phyloP scores from a whole-genome alignment of 2,888 invertebrate species.

The Lepidocyrtoides sp. region DNA sequence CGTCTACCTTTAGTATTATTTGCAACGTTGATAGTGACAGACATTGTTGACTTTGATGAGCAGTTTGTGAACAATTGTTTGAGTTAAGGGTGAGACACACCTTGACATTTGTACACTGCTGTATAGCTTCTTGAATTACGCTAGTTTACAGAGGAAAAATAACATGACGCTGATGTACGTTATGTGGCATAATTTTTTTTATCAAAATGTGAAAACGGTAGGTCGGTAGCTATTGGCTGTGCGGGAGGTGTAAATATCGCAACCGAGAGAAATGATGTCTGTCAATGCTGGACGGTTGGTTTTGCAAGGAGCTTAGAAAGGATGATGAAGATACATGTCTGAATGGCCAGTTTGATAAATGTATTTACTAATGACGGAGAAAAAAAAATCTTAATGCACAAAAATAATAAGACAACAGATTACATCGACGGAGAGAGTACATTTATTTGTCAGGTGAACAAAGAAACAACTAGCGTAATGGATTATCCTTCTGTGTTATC shows the following conservation, averaged over 20 bases:
- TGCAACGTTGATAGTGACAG: not conserved
- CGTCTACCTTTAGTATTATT: not conserved
- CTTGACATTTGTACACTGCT: conserved; percentile 53
- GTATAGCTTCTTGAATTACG: conserved; percentile 63
- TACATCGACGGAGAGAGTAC: conserved; percentile 35
- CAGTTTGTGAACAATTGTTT: conserved; percentile 1
- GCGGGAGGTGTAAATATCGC: conserved; percentile 49
- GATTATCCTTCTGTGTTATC: conserved; percentile 24
- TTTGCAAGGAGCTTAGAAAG: not conserved
- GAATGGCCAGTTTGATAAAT: conserved; percentile 45
- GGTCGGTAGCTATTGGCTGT: not conserved
- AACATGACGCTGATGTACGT: not conserved
- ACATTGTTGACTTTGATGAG: conserved; percentile 60
- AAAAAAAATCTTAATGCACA: conserved; percentile 42
- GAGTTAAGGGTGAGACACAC: conserved; percentile 54
- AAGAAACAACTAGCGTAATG: conserved; percentile 21
- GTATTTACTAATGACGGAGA: conserved; percentile 66
- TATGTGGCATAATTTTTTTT: not conserved
- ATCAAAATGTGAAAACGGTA: not conserved
- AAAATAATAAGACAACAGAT: conserved; percentile 23
- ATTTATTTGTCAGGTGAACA: conserved; percentile 28
- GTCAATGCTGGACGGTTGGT: conserved; percentile 13
- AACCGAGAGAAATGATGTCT: too few relatives aligned
- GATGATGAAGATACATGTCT: conserved; percentile 5
- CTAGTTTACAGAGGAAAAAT: conserved; percentile 30